phyloP scores from a whole-genome alignment of 1,140 invertebrate genomes.

The Mylabris phalerata region DNA sequence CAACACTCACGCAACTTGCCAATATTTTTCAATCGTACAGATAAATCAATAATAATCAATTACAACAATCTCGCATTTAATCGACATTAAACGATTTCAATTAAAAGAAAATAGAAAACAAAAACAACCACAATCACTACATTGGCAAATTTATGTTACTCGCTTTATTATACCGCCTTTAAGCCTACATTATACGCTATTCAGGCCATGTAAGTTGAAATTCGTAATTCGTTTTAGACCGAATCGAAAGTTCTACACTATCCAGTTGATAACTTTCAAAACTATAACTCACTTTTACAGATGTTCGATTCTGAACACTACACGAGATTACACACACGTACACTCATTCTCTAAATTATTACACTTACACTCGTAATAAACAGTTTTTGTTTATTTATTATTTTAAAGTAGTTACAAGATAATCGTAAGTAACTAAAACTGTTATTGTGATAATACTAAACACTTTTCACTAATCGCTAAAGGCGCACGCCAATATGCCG shows the following conservation, averaged over 20 bases:
- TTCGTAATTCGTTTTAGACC: slow-evolving; percentile 4
- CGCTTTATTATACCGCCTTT: background rate
- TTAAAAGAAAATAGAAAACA: background rate
- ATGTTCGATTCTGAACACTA: background rate
- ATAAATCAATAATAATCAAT: background rate
- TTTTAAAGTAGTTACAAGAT: background rate
- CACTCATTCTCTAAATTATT: too few relatives aligned
- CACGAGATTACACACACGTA: too few relatives aligned
- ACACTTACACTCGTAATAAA: too few relatives aligned
- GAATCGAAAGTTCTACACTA: slow-evolving; percentile 3
- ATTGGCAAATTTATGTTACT: background rate
- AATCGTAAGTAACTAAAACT: background rate
- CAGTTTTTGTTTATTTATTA: too few relatives aligned
- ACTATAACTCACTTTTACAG: slow-evolving; percentile 1
- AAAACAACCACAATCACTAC: background rate
- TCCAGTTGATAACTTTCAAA: slow-evolving; percentile 7
- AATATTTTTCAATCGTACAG: background rate
- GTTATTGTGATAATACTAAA: slow-evolving; percentile 6
- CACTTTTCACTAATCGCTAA: slow-evolving; percentile 12
- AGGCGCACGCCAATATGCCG: slow-evolving; percentile 13
- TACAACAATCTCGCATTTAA: background rate
- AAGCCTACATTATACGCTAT: background rate
- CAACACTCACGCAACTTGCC: background rate
- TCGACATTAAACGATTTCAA: background rate
- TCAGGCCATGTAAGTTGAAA: slow-evolving; percentile 5